Conservation (phyloP, 2,888 invertebrate species). For the Yponomeuta malinellus region DNA sequence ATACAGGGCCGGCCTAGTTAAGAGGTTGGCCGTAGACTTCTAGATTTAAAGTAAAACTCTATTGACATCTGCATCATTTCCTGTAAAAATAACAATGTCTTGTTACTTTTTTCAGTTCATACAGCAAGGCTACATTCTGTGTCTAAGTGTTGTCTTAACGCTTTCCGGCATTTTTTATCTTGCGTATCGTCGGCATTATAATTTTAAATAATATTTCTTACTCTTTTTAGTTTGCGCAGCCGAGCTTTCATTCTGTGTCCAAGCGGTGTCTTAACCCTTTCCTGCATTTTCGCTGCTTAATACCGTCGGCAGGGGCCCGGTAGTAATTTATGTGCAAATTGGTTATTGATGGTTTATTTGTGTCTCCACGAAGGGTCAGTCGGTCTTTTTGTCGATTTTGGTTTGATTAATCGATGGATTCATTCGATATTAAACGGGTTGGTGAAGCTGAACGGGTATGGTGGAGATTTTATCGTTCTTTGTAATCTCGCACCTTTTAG, state of each 20-base stretch:
- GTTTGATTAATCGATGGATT: slow-evolving; percentile 4
- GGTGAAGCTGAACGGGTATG: not conserved
- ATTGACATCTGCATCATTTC: no score
- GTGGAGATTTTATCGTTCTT: not conserved
- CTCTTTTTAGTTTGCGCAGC: no score
- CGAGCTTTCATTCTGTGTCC: slow-evolving; percentile 11
- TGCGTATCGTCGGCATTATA: not conserved
- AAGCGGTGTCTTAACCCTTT: slow-evolving; percentile 24
- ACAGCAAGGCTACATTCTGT: no score
- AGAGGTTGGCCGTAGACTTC: no score
- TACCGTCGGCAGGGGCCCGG: not conserved
- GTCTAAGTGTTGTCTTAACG: no score
- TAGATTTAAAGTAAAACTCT: no score
- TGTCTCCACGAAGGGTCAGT: slow-evolving; percentile 8
- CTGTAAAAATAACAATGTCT: no score
- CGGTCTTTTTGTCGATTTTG: not conserved
- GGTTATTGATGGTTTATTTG: slow-evolving; percentile 14
- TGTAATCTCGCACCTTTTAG: not conserved
- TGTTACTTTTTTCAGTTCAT: no score
- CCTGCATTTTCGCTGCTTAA: slow-evolving; percentile 32
- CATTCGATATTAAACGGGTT: slow-evolving; percentile 1
- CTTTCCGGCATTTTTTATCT: no score
- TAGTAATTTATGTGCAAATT: slow-evolving; percentile 18
- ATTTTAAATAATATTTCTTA: not conserved
- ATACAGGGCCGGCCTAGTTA: no score